Evolutionary conservation across 2,888 invertebrate genomes (phyloP), one percentile per base, ranked within the genome.

Genomic region (Drosophila pseudotalamancana): DNA sequence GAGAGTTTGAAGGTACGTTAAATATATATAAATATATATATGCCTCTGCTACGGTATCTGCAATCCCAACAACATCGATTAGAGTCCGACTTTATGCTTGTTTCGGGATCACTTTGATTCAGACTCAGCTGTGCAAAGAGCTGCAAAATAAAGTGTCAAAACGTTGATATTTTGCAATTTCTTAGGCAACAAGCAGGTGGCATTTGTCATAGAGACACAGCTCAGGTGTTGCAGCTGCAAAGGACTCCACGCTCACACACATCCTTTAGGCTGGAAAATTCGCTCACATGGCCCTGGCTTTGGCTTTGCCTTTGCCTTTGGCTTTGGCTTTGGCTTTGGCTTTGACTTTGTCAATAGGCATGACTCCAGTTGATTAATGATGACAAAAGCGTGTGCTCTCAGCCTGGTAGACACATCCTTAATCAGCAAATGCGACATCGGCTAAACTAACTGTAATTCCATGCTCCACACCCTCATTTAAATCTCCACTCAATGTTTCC

Each of bases 131-230:
- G 87, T 84, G 85, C 81, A 87, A 18, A 62, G 78, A 72, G 57
- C 59, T 82, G 83, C 53, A 79, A 82, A 87, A 82, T 87, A 79
- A 85, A 55, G 69, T 82, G 81, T 87, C 87, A 82, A 75, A 62
- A 69, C 62, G 72, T 69, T 77, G 85, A 77, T 62, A 68, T 48
- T 50, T 55, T 66, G 45, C 75, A 57, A 81, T 84, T 81, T 84
- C 82, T 84, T 59, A 64, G 61, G 29, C 53, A 56, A 21, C 25
- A 29, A 11, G 9, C n/a, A n/a, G n/a, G n/a, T n/a, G 42, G 16
- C 35, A 43, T 29, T 14, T 49, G 37, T 37, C 31, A 42, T 37
- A 27, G 31, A 23, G 31, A 40, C 35, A 39, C 18, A 39, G 49
- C n/a, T n/a, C 56, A 50, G 46, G 35, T 59, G n/a, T n/a, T n/a